phyloP scores from a whole-genome alignment of 23 tunicate genomes.

The Ciona savignyi region DNA sequence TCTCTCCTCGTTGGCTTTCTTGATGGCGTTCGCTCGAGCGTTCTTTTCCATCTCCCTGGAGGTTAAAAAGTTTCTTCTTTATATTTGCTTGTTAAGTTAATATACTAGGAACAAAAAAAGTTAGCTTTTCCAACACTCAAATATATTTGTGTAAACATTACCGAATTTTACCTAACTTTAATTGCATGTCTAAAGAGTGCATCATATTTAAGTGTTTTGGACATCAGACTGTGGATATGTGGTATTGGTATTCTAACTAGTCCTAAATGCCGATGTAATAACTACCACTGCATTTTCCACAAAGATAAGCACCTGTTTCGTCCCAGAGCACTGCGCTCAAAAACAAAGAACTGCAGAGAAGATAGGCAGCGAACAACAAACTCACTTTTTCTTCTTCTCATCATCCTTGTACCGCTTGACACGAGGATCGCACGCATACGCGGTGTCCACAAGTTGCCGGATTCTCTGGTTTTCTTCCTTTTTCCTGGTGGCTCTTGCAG shows the following conservation, averaged over 20 bases:
- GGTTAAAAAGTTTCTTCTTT: background rate
- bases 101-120: background rate
- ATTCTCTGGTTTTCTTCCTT: conserved; percentile 85
- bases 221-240: too few relatives aligned
- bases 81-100: background rate
- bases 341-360: too few relatives aligned
- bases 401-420: conserved; percentile 58
- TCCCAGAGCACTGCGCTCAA: too few relatives aligned
- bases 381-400: conserved; percentile 69
- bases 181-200: too few relatives aligned
- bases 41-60: conserved; percentile 70
- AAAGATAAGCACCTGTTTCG: too few relatives aligned
- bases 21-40: conserved; percentile 51
- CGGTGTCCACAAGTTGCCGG: conserved; percentile 90
- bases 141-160: too few relatives aligned
- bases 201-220: too few relatives aligned
- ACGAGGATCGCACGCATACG: conserved; percentile 91
- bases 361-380: too few relatives aligned
- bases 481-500: conserved; percentile 76
- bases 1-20: conserved; percentile 44
- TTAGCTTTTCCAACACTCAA: background rate
- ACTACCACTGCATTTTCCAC: too few relatives aligned
- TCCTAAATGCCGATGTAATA: too few relatives aligned
- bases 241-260: too few relatives aligned
- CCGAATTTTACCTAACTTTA: too few relatives aligned